These are phyloP conservation scores for Amblyraja radiata DNA, from an alignment of 2,797 vertebrate genomes.

Conservation along the genomic window DNA sequence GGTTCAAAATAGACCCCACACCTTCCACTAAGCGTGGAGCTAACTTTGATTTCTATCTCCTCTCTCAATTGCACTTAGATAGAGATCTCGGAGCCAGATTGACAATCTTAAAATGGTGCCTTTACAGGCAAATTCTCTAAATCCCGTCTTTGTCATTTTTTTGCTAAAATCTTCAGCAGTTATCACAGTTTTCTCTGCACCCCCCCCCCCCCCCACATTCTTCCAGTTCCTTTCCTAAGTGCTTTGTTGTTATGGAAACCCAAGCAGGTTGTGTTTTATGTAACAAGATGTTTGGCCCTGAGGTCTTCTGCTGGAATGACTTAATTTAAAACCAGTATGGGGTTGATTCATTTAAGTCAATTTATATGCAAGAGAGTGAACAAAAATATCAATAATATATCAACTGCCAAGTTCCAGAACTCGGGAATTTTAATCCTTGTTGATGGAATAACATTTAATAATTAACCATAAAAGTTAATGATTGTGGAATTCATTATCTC, in stretches of 20 bases:
- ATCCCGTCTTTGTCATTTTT: background rate
- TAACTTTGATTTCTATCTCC: background rate
- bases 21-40: background rate
- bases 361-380: conserved; percentile 25
- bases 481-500: conserved; percentile 28
- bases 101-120: background rate
- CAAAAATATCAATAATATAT: conserved; percentile 36
- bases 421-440: conserved; percentile 25
- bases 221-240: background rate
- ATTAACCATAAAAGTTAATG: conserved; percentile 30
- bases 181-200: conserved; percentile 10
- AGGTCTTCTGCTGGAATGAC: conserved; percentile 21
- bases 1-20: background rate
- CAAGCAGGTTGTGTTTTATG: background rate
- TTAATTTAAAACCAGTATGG: conserved; percentile 32
- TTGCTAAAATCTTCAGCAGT: background rate
- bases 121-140: background rate
- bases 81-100: background rate
- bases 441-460: conserved; percentile 29
- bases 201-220: background rate
- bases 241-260: conserved; percentile 29
- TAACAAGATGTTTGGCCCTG: background rate
- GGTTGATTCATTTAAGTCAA: conserved; percentile 28
- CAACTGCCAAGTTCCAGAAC: conserved; percentile 30
- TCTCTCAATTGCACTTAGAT: background rate